A percentile compares a stretch with the other conserved stretches of the same genome.
phyloP scores from a whole-genome alignment of 2,888 invertebrate genomes.

The Ptilodon capucinus region DNA sequence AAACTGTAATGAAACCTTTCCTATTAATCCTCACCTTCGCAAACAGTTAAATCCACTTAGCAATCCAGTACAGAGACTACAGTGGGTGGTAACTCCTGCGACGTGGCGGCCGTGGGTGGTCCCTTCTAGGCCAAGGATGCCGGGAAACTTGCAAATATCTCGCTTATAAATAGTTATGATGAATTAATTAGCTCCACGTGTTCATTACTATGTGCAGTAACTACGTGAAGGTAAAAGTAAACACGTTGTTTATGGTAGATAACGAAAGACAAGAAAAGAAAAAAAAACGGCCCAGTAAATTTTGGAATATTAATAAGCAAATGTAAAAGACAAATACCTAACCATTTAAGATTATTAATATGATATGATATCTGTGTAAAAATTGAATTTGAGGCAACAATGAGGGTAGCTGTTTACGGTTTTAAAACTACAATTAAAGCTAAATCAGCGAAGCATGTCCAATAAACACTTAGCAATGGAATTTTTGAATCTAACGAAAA shows the following conservation, averaged over 20 bases:
- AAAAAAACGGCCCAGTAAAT: background rate
- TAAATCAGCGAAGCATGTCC: background rate
- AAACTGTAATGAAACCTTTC: background rate
- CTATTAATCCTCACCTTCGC: background rate
- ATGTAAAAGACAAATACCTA: too few species aligned
- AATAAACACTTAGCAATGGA: background rate
- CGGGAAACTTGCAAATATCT: constrained; percentile 33
- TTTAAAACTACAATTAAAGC: background rate
- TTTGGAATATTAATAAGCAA: too few species aligned
- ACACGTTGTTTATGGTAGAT: too few species aligned
- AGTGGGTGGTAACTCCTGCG: constrained; percentile 43
- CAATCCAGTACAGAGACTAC: constrained; percentile 13
- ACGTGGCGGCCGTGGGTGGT: constrained; percentile 60
- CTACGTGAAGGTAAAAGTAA: too few species aligned
- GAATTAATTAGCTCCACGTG: background rate
- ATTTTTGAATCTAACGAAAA: background rate
- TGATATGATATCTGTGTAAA: too few species aligned
- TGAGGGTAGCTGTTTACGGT: background rate
- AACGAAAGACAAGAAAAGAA: background rate
- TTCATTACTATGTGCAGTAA: background rate
- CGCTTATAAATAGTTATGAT: constrained; percentile 1
- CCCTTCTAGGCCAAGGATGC: constrained; percentile 67
- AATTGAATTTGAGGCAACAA: too few species aligned
- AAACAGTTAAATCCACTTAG: constrained; percentile 20
- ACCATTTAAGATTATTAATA: too few species aligned